Evolutionary conservation across 1,140 invertebrate genomes (phyloP), one percentile per base, ranked within the genome.

Genomic region (Calliopsis andreniformis): DNA sequence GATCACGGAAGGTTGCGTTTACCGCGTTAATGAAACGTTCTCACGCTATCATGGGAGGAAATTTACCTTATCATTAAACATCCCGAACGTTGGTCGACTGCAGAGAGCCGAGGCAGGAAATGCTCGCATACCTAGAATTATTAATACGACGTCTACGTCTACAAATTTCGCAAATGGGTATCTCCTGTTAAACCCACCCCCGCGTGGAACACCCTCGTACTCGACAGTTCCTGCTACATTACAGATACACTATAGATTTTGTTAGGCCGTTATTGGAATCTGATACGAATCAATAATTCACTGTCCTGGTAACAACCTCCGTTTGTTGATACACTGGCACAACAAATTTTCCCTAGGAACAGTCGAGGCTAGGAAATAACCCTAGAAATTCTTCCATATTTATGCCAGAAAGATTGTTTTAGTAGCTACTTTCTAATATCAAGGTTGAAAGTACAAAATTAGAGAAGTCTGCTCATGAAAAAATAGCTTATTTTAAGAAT

Each of bases 31-130:
- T 23, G 49, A 28, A 28, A 53, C 23, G 25, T 53, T 14, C 18
- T n/a, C 43, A 47, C 43, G 43, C 18, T 14, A 28, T 14, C 32
- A 7, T 8, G 25, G 5, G 0, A 20, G 20, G 7, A 20, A 53
- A 43, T 68, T 49, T 47, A 64, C 12, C 20, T 30, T 28, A 64
- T 64, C 25, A 16, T 64, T 32, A 49, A 32, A 64, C 18, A 23
- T 45, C 59, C 8, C 25, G 62, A 64, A 30, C 16, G 28, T 64
- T 30, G n/a, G 12, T 16, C 43, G n/a, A 14, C 7, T 23, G 43
- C 43, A 39, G n/a, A 39, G n/a, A 18, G 12, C 7, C 20, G 14
- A 30, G 12, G 25, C 6, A 23, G 5, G 18, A 8, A 49, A 23
- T 20, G 10, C 18, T n/a, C n/a, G 28, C 28, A 30, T 20, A 16